phyloP scores from a whole-genome alignment of 2,797 vertebrate genomes.

The Coreius guichenoti region DNA sequence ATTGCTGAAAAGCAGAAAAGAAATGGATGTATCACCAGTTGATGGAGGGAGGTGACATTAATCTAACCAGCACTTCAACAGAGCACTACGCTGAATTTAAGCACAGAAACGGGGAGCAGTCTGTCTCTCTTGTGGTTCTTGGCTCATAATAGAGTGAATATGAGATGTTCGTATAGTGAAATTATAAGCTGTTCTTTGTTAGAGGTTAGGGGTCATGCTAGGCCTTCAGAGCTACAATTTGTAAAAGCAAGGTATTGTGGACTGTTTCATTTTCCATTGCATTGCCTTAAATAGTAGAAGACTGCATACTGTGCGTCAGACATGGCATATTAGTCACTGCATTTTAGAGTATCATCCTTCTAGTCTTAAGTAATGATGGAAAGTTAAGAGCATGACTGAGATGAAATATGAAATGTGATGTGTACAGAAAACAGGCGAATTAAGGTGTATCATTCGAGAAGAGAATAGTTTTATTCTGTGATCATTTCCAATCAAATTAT shows the following conservation, averaged over 20 bases:
- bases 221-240: conserved; percentile 6
- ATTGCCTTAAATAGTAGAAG: not conserved
- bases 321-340: not conserved
- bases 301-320: not conserved
- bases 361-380: not conserved
- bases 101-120: conserved; percentile 29
- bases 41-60: conserved; percentile 69
- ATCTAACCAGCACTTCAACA: conserved; percentile 71
- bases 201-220: conserved; percentile 32
- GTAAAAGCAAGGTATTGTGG: conserved; percentile 9
- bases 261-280: conserved; percentile 6
- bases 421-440: not conserved
- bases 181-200: conserved; percentile 21
- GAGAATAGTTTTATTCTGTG: not conserved
- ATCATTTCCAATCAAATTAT: not conserved
- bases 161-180: conserved; percentile 3
- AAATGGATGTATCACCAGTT: conserved; percentile 63
- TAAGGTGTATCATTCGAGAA: not conserved
- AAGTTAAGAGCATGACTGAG: not conserved
- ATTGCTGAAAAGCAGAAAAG: conserved; percentile 66
- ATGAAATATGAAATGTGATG: not conserved
- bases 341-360: not conserved
- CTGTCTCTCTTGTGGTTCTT: conserved; percentile 46
- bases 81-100: conserved; percentile 62
- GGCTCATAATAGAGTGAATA: conserved; percentile 14